Conservation (phyloP, 2,888 invertebrate species). For the Ormyrus nitidulus region DNA sequence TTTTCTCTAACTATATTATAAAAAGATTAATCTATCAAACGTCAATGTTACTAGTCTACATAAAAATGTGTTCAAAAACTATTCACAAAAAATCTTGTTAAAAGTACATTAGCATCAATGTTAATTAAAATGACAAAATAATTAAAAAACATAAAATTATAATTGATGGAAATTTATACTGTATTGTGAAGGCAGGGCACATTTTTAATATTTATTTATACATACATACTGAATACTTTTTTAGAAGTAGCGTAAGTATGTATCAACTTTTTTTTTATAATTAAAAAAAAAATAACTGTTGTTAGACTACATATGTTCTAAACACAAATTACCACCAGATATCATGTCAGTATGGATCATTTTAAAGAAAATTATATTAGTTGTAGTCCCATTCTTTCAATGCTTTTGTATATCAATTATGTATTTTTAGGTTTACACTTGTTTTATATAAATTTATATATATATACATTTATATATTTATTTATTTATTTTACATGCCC, state of each 20-base stretch:
- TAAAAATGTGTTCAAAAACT: conserved; percentile 51
- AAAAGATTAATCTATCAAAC: conserved; percentile 14
- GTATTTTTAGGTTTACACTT: conserved; percentile 19
- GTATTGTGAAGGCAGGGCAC: conserved; percentile 11
- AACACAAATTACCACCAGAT: conserved; percentile 38
- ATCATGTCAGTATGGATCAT: conserved; percentile 45
- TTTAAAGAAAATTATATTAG: background rate
- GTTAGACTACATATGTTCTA: conserved; percentile 4
- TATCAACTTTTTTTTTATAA: conserved; percentile 1
- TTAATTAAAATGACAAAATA: conserved; percentile 15
- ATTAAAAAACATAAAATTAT: conserved; percentile 29
- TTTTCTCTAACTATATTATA: conserved; percentile 17
- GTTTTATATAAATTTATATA: conserved; percentile 43
- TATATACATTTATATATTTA: conserved; percentile 44
- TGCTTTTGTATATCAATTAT: conserved; percentile 8
- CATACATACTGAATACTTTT: conserved; percentile 12
- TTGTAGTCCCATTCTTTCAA: background rate
- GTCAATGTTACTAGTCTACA: conserved; percentile 52
- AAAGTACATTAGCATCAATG: conserved; percentile 36
- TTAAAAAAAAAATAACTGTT: background rate
- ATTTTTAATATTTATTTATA: conserved; percentile 10
- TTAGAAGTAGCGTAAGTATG: background rate
- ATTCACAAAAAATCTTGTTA: conserved; percentile 40
- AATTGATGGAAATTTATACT: conserved; percentile 4
- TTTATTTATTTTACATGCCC: conserved; percentile 38